Evolutionary conservation across 2,888 invertebrate species (phyloP).

Genomic region (Microctonus hyperodae): DNA sequence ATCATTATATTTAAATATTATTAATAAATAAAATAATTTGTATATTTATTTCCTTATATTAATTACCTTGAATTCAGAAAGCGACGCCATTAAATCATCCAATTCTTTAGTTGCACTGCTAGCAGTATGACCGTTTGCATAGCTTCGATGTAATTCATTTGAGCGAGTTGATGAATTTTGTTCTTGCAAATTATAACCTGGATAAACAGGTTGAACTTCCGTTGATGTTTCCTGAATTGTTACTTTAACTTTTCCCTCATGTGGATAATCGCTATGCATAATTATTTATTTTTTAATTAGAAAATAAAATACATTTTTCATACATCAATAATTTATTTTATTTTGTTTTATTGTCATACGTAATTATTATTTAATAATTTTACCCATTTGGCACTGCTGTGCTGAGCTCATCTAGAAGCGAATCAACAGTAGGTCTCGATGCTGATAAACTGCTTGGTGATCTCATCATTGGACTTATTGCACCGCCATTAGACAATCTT

Average conservation of each 20-base stretch:
- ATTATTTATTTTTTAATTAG: neutral
- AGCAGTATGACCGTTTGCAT: conserved; percentile 65
- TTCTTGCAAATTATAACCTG: conserved; percentile 50
- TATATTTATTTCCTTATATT: neutral
- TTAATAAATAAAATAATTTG: neutral
- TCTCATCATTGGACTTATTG: conserved; percentile 56
- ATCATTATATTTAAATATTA: neutral
- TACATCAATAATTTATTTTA: neutral
- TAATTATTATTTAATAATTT: conserved; percentile 31
- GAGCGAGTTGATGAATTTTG: conserved; percentile 49
- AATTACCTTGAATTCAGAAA: conserved; percentile 92
- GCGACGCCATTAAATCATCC: conserved; percentile 94
- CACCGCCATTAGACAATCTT: conserved; percentile 49
- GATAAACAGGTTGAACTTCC: conserved; percentile 57
- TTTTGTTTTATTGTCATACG: neutral
- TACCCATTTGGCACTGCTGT: conserved; percentile 81
- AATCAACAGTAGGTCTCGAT: conserved; percentile 83
- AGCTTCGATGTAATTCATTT: conserved; percentile 47
- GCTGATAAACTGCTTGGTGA: conserved; percentile 59
- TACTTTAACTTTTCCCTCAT: conserved; percentile 62
- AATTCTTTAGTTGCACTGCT: conserved; percentile 94
- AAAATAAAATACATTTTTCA: conserved; percentile 2
- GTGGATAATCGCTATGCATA: conserved; percentile 55
- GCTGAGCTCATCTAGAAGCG: conserved; percentile 86
- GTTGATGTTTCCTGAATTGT: conserved; percentile 64